Evolutionary conservation across 2,113 vertebrate species (phyloP), one percentile per base, ranked within the genome.

Genomic region (Anhinga anhinga): DNA sequence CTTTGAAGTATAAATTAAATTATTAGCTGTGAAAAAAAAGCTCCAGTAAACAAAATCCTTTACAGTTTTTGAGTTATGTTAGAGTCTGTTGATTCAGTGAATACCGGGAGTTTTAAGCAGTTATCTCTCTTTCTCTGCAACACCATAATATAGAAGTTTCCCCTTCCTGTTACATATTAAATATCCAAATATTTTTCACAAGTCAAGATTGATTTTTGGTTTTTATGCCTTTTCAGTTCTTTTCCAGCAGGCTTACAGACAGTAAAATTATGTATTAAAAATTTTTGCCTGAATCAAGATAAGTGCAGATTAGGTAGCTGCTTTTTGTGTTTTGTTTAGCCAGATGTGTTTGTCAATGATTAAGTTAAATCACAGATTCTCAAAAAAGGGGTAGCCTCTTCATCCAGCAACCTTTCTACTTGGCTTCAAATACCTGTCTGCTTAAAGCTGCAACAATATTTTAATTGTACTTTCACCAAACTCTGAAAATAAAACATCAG

Each of bases 1-100:
- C 11, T 90, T 93, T 90, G n/a, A 90, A 88, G 8, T 84, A 86
- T 49, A 84, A 79, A 88, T 94, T 56, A 84, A 91, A 62, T 94
- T 61, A 93, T 87, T 62, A 88, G 7, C 36, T 65, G 11, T 61
- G 30, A 38, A 76, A 82, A 86, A 86, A 81, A 52, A 9, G 1
- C 11, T 73, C 11, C 20, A 91, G 30, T 47, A 89, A 26, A 69
- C 40, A 65, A 93, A 91, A 88, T 58, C 7, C 13, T 70, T 74
- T 45, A 73, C 3, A 40, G 4, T 45, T 92, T 92, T 52, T 42
- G 11, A 82, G 18, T 74, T 91, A 42, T 11, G 19, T 78, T 79
- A 30, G 12, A 72, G 82, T 70, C 29, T 82, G 5, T 38, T 76
- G 20, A 59, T 5, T 44, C 13, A 42, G 42, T 45, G 42, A 78